A percentile compares a stretch with the other conserved stretches of the same genome.
These are phyloP conservation scores for Drosophila sordidapex DNA, from an alignment of 2,888 invertebrate species.

Conservation along the genomic window DNA sequence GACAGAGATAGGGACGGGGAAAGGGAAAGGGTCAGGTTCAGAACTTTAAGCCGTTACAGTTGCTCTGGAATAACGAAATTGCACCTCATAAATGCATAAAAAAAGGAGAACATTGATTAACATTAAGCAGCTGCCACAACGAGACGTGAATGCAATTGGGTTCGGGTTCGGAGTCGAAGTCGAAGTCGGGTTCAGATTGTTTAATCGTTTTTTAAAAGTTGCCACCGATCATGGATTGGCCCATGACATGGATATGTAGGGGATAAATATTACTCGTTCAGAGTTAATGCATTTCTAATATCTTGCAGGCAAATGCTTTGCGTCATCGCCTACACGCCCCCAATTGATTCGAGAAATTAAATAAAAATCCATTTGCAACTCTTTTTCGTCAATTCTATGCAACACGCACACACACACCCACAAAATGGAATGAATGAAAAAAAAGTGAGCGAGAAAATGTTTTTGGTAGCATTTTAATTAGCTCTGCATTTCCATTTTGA, in stretches of 20 bases:
- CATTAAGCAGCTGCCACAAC: constrained; percentile 56
- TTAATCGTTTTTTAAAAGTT: constrained; percentile 76
- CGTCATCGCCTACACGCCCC: constrained; percentile 82
- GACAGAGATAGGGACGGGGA: neutral
- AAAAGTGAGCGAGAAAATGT: constrained; percentile 37
- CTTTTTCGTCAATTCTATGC: constrained; percentile 19
- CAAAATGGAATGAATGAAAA: neutral
- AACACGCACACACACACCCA: constrained; percentile 35
- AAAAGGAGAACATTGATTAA: constrained; percentile 57
- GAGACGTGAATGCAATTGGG: constrained; percentile 20
- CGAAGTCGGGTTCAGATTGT: constrained; percentile 3
- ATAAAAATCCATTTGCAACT: constrained; percentile 39
- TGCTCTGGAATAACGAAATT: constrained; percentile 60
- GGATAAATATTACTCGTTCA: neutral
- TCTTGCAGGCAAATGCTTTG: constrained; percentile 60
- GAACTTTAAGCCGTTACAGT: constrained; percentile 58
- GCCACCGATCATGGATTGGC: constrained; percentile 29
- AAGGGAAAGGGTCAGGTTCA: neutral
- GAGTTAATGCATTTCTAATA: constrained; percentile 77
- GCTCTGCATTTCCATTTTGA: constrained; percentile 59
- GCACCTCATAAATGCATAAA: constrained; percentile 65
- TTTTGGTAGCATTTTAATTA: constrained; percentile 78
- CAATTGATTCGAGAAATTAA: constrained; percentile 19
- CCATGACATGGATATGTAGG: neutral
- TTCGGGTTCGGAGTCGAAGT: neutral